Evolutionary conservation across 2,888 invertebrate species (phyloP).

Genomic region (Eristalis pertinax): DNA sequence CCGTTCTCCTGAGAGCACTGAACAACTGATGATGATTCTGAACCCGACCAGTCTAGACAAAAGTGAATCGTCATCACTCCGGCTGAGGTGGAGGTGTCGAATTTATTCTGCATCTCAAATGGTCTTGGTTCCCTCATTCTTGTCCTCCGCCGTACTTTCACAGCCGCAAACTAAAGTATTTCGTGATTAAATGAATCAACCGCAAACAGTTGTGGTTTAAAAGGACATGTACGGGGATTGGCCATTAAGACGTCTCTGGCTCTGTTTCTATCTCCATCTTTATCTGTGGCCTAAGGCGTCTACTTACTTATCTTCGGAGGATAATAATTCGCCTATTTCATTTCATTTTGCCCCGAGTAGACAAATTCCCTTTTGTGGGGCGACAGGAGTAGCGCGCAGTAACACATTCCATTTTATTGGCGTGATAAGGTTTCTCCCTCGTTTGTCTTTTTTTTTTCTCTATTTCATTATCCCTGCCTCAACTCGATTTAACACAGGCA

Average conservation of each 20-base stretch:
- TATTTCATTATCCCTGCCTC: conserved; percentile 18
- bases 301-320: conserved; percentile 18
- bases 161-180: background rate
- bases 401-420: conserved; percentile 23
- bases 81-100: background rate
- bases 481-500: background rate
- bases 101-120: background rate
- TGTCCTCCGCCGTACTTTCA: background rate
- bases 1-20: background rate
- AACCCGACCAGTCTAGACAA: background rate
- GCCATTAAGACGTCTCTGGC: conserved; percentile 1
- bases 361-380: background rate
- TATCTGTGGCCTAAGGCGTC: background rate
- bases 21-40: background rate
- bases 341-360: background rate
- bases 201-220: background rate
- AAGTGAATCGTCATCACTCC: background rate
- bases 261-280: background rate
- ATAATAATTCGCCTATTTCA: conserved; percentile 11
- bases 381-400: background rate
- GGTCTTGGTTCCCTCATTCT: background rate
- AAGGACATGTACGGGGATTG: conserved; percentile 14
- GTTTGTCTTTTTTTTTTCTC: background rate
- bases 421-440: conserved; percentile 23
- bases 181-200: conserved; percentile 12